Evolutionary conservation across 2,888 invertebrate genomes (phyloP).

Genomic region (Trissolcus japonicus): DNA sequence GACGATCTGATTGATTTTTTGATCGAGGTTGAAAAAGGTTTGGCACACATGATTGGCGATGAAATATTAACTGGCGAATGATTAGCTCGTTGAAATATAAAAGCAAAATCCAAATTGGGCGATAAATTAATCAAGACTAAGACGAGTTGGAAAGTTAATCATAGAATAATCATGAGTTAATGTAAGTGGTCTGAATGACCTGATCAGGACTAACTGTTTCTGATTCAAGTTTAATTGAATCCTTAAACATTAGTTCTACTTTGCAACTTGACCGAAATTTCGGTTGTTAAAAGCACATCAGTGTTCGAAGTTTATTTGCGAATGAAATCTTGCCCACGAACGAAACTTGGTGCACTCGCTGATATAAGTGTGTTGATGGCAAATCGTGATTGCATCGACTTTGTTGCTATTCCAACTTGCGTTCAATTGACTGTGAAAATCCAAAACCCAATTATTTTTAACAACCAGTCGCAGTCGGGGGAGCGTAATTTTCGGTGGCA

Average conservation of each 20-base stretch:
- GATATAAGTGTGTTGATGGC: conserved; percentile 26
- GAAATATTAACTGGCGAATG: too few relatives aligned
- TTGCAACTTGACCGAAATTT: conserved; percentile 22
- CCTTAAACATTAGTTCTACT: conserved; percentile 23
- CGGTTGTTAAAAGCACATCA: conserved; percentile 33
- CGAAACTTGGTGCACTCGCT: conserved; percentile 12
- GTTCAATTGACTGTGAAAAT: conserved; percentile 9
- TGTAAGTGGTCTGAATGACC: conserved; percentile 19
- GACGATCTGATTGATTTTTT: neutral
- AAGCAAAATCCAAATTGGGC: too few relatives aligned
- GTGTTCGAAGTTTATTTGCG: conserved; percentile 32
- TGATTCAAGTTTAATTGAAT: conserved; percentile 41
- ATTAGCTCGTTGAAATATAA: too few relatives aligned
- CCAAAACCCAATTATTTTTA: conserved; percentile 5
- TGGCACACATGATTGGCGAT: neutral
- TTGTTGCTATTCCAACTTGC: conserved; percentile 3
- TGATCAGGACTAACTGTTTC: conserved; percentile 15
- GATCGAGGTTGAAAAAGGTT: neutral
- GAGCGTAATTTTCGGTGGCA: neutral
- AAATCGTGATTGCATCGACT: conserved; percentile 20
- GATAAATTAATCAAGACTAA: too few relatives aligned
- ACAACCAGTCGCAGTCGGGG: neutral
- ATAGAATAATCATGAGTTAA: conserved; percentile 9
- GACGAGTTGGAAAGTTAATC: neutral
- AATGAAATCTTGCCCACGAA: conserved; percentile 26